Percentiles rank a stretch among this genome's conserved stretches.
These are phyloP conservation scores for Spodoptera picta DNA, from an alignment of 2,888 invertebrate species.

Conservation along the genomic window DNA sequence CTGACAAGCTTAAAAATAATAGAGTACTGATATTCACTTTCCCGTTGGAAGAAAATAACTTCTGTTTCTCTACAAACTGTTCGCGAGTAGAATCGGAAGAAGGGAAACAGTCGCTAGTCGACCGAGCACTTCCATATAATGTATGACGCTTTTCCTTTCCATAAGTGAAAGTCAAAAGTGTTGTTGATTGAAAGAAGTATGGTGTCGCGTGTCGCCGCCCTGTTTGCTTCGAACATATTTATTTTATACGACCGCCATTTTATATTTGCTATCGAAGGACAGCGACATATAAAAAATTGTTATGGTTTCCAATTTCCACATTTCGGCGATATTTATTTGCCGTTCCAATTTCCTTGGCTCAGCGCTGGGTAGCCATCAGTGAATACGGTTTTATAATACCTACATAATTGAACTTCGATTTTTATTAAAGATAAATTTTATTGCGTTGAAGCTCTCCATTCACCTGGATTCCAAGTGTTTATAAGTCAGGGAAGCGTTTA, in stretches of 20 bases:
- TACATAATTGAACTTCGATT: conserved; percentile 43
- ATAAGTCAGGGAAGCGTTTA: conserved; percentile 22
- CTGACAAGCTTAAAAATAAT: conserved; percentile 12
- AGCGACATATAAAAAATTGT: conserved; percentile 32
- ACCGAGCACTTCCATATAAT: conserved; percentile 30
- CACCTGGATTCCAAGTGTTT: conserved; percentile 28
- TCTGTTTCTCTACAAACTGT: conserved; percentile 14
- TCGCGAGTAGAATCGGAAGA: conserved; percentile 19
- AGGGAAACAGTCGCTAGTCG: conserved; percentile 2
- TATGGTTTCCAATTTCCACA: conserved; percentile 52
- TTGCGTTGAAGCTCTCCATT: conserved; percentile 10
- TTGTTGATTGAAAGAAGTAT: conserved; percentile 60
- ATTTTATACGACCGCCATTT: conserved; percentile 53
- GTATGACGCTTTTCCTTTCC: conserved; percentile 37
- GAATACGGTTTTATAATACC: conserved; percentile 45
- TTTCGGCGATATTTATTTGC: conserved; percentile 52
- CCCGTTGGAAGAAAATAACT: conserved; percentile 12
- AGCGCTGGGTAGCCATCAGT: conserved; percentile 21
- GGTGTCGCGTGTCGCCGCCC: conserved; percentile 57
- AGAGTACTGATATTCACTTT: conserved; percentile 4
- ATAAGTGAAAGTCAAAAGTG: conserved; percentile 52
- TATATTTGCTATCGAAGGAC: conserved; percentile 40
- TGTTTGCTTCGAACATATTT: conserved; percentile 63
- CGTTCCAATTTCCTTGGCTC: conserved; percentile 51
- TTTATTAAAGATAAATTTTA: conserved; percentile 44